Evolutionary conservation across 2,797 vertebrate genomes (phyloP).

Genomic region (Xenentodon cancila): DNA sequence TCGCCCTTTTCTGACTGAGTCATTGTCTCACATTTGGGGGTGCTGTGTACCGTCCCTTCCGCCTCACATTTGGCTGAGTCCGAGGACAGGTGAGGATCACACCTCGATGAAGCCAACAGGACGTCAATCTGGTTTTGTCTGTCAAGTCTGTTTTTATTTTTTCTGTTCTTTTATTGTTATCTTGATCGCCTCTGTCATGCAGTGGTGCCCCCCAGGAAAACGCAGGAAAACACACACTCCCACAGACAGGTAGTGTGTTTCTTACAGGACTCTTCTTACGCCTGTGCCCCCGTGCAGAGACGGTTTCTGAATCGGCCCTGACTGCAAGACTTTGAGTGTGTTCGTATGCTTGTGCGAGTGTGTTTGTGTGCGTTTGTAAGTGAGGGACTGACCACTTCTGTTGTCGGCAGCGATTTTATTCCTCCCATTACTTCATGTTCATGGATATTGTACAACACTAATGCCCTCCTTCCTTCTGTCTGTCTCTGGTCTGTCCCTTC

Average conservation of each 20-base stretch:
- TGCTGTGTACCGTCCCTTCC: no score
- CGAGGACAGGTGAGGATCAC: no score
- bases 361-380: constrained; percentile 26
- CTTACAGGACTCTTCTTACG: constrained; percentile 31
- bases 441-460: constrained; percentile 72
- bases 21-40: no score
- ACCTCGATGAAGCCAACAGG: no score
- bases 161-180: constrained; percentile 45
- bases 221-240: constrained; percentile 15
- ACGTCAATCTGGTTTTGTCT: not conserved
- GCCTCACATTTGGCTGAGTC: no score
- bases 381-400: constrained; percentile 51
- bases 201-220: constrained; percentile 28
- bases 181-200: constrained; percentile 42
- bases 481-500: constrained; percentile 16
- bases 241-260: constrained; percentile 20
- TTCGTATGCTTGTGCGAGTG: constrained; percentile 43
- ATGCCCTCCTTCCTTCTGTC: constrained; percentile 54
- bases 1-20: no score
- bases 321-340: constrained; percentile 19
- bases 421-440: constrained; percentile 82
- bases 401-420: constrained; percentile 70
- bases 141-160: constrained; percentile 9
- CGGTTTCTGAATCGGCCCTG: constrained; percentile 25
- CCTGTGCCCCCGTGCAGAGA: constrained; percentile 60